A percentile compares a stretch with the other conserved stretches of the same genome.
Evolutionary conservation across 2,888 invertebrate genomes (phyloP).

Genomic region (Tineola bisselliella): DNA sequence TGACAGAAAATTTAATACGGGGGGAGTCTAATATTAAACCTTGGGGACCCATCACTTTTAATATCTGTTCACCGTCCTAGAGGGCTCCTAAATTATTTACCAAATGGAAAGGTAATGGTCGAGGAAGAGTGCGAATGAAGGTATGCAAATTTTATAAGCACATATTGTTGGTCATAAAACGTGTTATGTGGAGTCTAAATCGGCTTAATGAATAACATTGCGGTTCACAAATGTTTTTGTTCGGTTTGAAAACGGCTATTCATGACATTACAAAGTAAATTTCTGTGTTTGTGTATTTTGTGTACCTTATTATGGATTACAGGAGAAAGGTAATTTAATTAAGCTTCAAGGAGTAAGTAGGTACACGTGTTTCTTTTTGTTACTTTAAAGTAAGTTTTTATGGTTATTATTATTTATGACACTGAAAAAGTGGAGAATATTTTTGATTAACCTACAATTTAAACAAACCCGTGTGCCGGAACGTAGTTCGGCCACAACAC

Average conservation of each 20-base stretch:
- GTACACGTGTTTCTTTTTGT: no score
- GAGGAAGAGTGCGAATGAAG: conserved; percentile 60
- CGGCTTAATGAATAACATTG: conserved; percentile 43
- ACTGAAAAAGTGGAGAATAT: neutral
- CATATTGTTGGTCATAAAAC: conserved; percentile 52
- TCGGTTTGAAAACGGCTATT: conserved; percentile 25
- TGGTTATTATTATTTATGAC: neutral
- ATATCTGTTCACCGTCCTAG: conserved; percentile 63
- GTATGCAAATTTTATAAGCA: conserved; percentile 65
- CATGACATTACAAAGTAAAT: conserved; percentile 33
- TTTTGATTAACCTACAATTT: neutral
- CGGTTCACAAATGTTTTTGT: conserved; percentile 29
- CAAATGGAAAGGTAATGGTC: conserved; percentile 67
- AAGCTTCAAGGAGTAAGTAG: neutral
- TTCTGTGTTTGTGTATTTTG: conserved; percentile 20
- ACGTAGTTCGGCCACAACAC: conserved; percentile 17
- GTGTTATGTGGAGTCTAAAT: conserved; percentile 37
- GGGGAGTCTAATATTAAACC: conserved; percentile 68
- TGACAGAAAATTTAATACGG: conserved; percentile 67
- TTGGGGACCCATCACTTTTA: conserved; percentile 67
- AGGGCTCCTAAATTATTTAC: conserved; percentile 67
- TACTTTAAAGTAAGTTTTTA: no score
- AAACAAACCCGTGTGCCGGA: neutral
- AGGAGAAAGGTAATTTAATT: neutral
- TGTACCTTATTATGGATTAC: neutral